Percentiles rank a stretch among this genome's conserved stretches.
These are phyloP conservation scores for Pantelozetes paolii DNA, from an alignment of 2,888 invertebrate species.

Conservation along the genomic window DNA sequence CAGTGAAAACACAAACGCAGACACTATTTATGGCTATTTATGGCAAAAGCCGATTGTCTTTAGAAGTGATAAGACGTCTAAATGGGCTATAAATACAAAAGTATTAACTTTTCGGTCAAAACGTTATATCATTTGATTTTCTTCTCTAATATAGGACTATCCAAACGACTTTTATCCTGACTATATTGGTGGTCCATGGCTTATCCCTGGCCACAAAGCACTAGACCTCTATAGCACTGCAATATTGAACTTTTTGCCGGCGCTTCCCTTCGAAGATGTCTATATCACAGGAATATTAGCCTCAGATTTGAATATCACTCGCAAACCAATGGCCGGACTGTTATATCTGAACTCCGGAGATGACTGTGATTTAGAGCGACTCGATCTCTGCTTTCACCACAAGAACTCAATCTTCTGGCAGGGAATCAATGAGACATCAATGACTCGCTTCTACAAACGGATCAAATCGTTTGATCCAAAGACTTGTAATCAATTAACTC, in stretches of 20 bases:
- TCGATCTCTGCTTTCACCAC: not conserved
- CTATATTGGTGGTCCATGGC: constrained; percentile 29
- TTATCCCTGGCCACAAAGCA: not conserved
- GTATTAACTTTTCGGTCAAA: no score
- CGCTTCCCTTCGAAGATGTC: constrained; percentile 15
- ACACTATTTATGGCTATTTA: constrained; percentile 1
- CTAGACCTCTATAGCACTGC: not conserved
- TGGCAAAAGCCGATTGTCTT: not conserved
- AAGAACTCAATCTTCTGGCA: constrained; percentile 12
- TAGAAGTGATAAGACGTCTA: not conserved
- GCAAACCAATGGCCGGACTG: not conserved
- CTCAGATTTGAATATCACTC: not conserved
- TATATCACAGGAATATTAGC: constrained; percentile 38
- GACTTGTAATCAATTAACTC: not conserved
- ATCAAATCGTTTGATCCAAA: not conserved
- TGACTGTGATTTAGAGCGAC: not conserved
- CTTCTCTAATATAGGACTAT: constrained; percentile 25
- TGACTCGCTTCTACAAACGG: not conserved
- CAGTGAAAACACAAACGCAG: not conserved
- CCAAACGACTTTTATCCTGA: constrained; percentile 18
- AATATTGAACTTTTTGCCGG: not conserved
- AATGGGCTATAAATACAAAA: not conserved
- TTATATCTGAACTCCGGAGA: not conserved
- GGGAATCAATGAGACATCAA: not conserved
- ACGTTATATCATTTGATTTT: not conserved